Conservation (phyloP, 2,797 vertebrate genomes). For the Rhinella marina region DNA sequence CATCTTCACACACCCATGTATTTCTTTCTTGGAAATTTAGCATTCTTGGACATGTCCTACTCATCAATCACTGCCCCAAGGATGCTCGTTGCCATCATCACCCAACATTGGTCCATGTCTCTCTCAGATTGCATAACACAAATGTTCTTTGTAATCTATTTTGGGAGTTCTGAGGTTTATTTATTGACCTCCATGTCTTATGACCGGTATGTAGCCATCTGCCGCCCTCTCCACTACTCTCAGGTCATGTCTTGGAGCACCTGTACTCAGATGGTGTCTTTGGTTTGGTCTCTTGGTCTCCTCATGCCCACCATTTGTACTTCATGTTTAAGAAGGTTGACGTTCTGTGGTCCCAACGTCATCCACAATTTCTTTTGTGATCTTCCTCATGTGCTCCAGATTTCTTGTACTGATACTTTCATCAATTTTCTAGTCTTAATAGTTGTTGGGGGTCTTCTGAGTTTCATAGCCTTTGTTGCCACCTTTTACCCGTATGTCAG, state of each 20-base stretch:
- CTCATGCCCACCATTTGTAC: background rate
- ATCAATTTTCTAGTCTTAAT: constrained; percentile 7
- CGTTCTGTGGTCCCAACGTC: constrained; percentile 22
- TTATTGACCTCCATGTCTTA: constrained; percentile 42
- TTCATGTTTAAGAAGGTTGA: background rate
- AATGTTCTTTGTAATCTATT: constrained; percentile 13
- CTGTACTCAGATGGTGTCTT: background rate
- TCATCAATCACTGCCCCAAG: constrained; percentile 66
- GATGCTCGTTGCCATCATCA: constrained; percentile 54
- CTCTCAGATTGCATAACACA: constrained; percentile 10
- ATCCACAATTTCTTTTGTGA: constrained; percentile 51
- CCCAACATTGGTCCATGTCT: background rate
- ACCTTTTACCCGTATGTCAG: constrained; percentile 30
- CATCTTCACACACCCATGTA: constrained; percentile 50
- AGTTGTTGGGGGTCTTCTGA: background rate
- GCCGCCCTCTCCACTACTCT: constrained; percentile 24
- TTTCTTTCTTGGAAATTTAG: constrained; percentile 64
- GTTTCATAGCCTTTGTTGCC: background rate
- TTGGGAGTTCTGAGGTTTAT: background rate
- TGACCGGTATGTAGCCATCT: constrained; percentile 42
- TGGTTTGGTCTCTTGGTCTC: constrained; percentile 3
- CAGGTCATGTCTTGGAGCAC: constrained; percentile 15
- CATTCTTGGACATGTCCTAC: constrained; percentile 67
- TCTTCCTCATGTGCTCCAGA: constrained; percentile 32
- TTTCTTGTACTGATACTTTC: constrained; percentile 17